Evolutionary conservation across 2,113 vertebrate genomes (phyloP).

Genomic region (Petrocephalus zakoni): DNA sequence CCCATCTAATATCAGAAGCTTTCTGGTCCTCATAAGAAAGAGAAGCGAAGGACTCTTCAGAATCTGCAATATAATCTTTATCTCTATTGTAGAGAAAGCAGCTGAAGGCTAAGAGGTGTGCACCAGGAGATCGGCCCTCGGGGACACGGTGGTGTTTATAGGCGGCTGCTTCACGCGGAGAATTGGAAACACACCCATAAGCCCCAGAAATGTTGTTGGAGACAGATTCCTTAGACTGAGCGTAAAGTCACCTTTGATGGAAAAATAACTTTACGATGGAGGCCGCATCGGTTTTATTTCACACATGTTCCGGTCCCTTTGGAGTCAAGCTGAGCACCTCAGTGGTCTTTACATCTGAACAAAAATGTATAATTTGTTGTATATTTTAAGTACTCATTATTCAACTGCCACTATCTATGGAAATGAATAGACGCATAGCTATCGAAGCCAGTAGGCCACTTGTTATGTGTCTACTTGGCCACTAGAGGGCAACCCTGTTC

Average conservation of each 20-base stretch:
- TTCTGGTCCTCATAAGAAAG: not conserved
- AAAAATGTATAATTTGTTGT: not conserved
- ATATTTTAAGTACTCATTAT: not conserved
- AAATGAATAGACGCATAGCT: not conserved
- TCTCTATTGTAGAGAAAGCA: not conserved
- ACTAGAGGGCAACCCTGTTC: not conserved
- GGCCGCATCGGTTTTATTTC: not conserved
- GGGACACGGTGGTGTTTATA: slow-evolving; percentile 45
- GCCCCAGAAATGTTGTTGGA: not conserved
- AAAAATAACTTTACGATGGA: not conserved
- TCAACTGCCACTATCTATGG: not conserved
- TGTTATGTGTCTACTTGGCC: not conserved
- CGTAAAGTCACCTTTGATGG: not conserved
- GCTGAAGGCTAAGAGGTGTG: not conserved
- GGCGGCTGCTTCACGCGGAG: slow-evolving; percentile 57
- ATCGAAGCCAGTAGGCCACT: not conserved
- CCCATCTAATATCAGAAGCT: not conserved
- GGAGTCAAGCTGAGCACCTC: not conserved
- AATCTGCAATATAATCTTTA: not conserved
- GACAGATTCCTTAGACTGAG: not conserved
- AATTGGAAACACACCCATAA: slow-evolving; percentile 43
- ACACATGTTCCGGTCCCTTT: not conserved
- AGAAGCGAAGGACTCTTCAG: not conserved
- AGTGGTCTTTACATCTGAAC: not conserved
- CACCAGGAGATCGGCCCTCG: slow-evolving; percentile 26